Evolutionary conservation across 2,797 vertebrate genomes (phyloP).

Genomic region (Sebastes vulpes): DNA sequence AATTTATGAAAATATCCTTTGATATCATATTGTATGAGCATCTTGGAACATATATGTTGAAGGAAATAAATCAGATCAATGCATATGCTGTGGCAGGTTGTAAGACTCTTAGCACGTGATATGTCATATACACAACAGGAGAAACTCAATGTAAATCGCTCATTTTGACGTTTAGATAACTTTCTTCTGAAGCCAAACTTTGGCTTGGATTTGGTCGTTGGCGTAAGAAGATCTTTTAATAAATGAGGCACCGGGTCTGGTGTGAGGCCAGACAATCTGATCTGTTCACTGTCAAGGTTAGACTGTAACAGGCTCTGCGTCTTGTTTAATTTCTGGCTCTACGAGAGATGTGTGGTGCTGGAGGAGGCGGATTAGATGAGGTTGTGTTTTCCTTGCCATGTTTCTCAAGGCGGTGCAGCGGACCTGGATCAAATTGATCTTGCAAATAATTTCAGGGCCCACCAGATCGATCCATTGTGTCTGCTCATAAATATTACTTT

Average conservation of each 20-base stretch:
- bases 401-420: constrained; percentile 38
- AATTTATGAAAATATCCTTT: constrained; percentile 1
- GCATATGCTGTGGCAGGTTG: background rate
- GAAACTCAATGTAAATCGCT: constrained; percentile 23
- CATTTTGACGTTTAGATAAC: constrained; percentile 43
- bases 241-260: constrained; percentile 62
- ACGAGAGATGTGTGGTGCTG: constrained; percentile 33
- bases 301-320: constrained; percentile 50
- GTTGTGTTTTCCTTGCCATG: constrained; percentile 41
- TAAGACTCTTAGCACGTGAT: constrained; percentile 30
- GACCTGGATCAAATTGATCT: constrained; percentile 50
- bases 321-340: constrained; percentile 57
- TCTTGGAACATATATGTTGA: background rate
- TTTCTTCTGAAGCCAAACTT: constrained; percentile 35
- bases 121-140: constrained; percentile 14
- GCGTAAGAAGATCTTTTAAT: constrained; percentile 60
- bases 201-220: constrained; percentile 43
- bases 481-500: constrained; percentile 19
- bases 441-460: constrained; percentile 30
- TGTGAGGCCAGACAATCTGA: constrained; percentile 62
- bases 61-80: constrained; percentile 9
- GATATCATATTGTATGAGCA: constrained; percentile 13
- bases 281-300: constrained; percentile 75
- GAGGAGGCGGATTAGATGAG: constrained; percentile 55
- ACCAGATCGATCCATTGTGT: constrained; percentile 25